Evolutionary conservation across 2,888 invertebrate genomes (phyloP).

Genomic region (Ferdinandea cuprea): DNA sequence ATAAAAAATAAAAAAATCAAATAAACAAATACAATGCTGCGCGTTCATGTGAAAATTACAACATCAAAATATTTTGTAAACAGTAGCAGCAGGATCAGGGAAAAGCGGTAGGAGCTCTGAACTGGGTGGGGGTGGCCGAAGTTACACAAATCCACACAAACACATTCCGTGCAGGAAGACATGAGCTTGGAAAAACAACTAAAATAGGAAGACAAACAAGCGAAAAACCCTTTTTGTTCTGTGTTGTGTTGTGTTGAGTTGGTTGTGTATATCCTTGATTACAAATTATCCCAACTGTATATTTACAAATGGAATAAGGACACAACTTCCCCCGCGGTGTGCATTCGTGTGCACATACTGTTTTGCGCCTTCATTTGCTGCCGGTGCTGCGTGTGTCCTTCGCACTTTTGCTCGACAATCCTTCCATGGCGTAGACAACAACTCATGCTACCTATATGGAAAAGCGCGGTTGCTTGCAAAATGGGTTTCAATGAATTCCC

Average conservation of each 20-base stretch:
- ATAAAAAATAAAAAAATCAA: slow-evolving; percentile 3
- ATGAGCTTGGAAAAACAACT: slow-evolving; percentile 15
- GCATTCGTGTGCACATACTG: slow-evolving; percentile 45
- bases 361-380: slow-evolving; percentile 3
- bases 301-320: slow-evolving; percentile 4
- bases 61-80: slow-evolving; percentile 64
- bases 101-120: no score
- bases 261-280: slow-evolving; percentile 46
- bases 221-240: slow-evolving; percentile 44
- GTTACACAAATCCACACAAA: slow-evolving; percentile 19
- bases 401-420: slow-evolving; percentile 24
- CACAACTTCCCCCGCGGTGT: slow-evolving; percentile 22
- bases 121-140: neutral
- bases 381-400: slow-evolving; percentile 37
- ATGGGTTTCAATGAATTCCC: slow-evolving; percentile 50
- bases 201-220: slow-evolving; percentile 37
- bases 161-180: slow-evolving; percentile 3
- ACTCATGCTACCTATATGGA: neutral
- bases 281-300: slow-evolving; percentile 35
- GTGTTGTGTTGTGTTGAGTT: neutral
- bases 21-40: slow-evolving; percentile 34
- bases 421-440: neutral
- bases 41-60: slow-evolving; percentile 64
- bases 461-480: slow-evolving; percentile 12
- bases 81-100: slow-evolving; percentile 32